Conservation (phyloP, 2,797 vertebrate genomes). For the Phoebastria nigripes region DNA sequence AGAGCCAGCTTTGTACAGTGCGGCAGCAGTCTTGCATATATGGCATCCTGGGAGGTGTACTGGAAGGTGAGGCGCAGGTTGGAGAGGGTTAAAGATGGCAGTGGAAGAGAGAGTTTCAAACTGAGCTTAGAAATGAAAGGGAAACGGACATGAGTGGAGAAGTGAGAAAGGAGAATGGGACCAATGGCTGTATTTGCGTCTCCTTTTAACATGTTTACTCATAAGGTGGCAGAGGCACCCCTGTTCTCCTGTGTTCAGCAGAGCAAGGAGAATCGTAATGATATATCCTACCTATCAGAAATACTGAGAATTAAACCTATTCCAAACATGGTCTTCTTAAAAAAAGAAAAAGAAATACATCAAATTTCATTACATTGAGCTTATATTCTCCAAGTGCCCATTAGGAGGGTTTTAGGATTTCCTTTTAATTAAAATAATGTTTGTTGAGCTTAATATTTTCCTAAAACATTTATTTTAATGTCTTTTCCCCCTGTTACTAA, state of each 20-base stretch:
- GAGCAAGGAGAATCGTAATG: neutral
- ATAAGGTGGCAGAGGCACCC: neutral
- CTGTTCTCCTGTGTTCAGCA: neutral
- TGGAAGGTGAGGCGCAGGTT: neutral
- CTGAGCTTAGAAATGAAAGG: neutral
- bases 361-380: conserved; percentile 12
- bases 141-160: neutral
- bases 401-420: conserved; percentile 50
- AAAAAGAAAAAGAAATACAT: neutral
- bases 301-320: neutral
- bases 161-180: neutral
- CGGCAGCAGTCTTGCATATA: neutral
- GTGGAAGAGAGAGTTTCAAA: neutral
- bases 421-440: conserved; percentile 63
- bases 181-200: neutral
- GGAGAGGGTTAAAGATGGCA: neutral
- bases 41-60: neutral
- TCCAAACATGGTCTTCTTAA: neutral
- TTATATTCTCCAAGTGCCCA: conserved; percentile 52
- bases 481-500: conserved; percentile 4
- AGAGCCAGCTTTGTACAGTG: neutral
- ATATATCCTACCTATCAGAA: neutral
- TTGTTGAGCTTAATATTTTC: conserved; percentile 52
- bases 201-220: neutral
- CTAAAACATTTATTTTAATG: conserved; percentile 48